Percentiles rank a stretch among this genome's conserved stretches.
These are phyloP conservation scores for Galago senegalensis DNA, from an alignment of 2,797 vertebrate species.

Conservation along the genomic window DNA sequence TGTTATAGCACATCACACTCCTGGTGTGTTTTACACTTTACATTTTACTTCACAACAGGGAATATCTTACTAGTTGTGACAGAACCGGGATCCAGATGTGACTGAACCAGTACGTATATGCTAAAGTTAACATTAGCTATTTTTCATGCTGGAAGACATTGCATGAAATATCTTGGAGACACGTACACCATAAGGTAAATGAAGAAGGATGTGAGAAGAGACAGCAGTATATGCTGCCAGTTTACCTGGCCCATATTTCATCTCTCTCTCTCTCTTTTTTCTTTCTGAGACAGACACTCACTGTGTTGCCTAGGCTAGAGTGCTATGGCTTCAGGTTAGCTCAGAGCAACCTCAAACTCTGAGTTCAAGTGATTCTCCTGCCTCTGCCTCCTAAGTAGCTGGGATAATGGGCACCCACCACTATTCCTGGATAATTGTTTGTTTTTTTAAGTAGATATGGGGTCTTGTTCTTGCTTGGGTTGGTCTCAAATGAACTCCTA, in stretches of 20 bases:
- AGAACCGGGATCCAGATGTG: conserved; percentile 63
- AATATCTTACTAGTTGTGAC: conserved; percentile 74
- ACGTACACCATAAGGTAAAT: neutral
- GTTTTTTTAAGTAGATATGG: too few relatives aligned
- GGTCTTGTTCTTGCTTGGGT: too few relatives aligned
- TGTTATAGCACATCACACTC: conserved; percentile 59
- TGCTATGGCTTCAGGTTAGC: too few relatives aligned
- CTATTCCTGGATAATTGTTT: too few relatives aligned
- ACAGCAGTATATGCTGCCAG: neutral
- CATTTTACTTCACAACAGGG: conserved; percentile 68
- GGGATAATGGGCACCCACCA: too few relatives aligned
- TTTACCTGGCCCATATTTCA: neutral
- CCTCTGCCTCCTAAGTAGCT: too few relatives aligned
- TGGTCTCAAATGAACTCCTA: too few relatives aligned
- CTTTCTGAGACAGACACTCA: too few relatives aligned
- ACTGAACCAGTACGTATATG: conserved; percentile 33
- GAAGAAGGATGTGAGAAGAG: neutral
- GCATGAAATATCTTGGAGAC: conserved; percentile 22
- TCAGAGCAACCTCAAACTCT: too few relatives aligned
- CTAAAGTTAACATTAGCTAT: conserved; percentile 15
- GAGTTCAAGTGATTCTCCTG: too few relatives aligned
- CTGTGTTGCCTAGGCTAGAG: too few relatives aligned
- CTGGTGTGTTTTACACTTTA: conserved; percentile 73
- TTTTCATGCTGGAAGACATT: neutral
- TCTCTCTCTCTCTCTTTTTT: neutral